A percentile compares a stretch with the other conserved stretches of the same genome.
Evolutionary conservation across 2,888 invertebrate species (phyloP).

Genomic region (Agriopis aurantiaria): DNA sequence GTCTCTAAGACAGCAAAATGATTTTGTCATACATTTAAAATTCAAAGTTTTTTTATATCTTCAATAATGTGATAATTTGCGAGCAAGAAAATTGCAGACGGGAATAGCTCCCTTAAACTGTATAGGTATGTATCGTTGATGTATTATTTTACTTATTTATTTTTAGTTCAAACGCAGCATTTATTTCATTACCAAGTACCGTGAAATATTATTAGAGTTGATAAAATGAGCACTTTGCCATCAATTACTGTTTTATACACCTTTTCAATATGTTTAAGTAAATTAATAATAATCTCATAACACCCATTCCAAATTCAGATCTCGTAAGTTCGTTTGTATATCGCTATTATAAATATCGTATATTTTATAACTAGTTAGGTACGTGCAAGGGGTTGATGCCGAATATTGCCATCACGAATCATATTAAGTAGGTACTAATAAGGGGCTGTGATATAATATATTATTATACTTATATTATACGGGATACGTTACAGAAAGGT

Average conservation of each 20-base stretch:
- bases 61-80: too few relatives aligned
- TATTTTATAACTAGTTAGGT: background rate
- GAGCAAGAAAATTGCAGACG: too few relatives aligned
- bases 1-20: too few relatives aligned
- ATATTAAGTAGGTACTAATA: background rate
- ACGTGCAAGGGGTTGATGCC: conserved; percentile 6
- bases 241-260: background rate
- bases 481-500: too few relatives aligned
- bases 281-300: conserved; percentile 15
- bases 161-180: conserved; percentile 45
- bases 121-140: background rate
- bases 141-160: conserved; percentile 14
- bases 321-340: background rate
- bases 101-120: too few relatives aligned
- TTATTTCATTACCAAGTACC: conserved; percentile 15
- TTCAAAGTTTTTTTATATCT: too few relatives aligned
- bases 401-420: conserved; percentile 18
- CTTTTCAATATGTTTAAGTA: too few relatives aligned
- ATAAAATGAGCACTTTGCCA: background rate
- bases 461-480: too few relatives aligned
- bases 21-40: too few relatives aligned
- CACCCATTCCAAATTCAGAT: conserved; percentile 37
- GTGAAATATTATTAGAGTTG: background rate
- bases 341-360: too few relatives aligned
- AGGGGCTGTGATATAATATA: conserved; percentile 3